Conservation (phyloP, 2,113 vertebrate genomes). For the Cynoglossus semilaevis region DNA sequence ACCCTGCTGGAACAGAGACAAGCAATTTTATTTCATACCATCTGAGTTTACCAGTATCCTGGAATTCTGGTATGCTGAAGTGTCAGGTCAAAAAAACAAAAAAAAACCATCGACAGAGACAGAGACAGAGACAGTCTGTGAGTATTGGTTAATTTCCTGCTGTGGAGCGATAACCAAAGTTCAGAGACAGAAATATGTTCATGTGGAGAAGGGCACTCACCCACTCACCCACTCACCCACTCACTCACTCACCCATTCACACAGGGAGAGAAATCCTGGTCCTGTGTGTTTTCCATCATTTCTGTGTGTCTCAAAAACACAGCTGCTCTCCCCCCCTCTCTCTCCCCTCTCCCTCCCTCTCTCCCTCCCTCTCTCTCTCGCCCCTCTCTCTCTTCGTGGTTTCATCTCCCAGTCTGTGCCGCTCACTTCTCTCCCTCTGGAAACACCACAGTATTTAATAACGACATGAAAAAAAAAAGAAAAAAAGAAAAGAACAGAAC, state of each 20-base stretch:
- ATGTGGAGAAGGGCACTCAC: slow-evolving; percentile 77
- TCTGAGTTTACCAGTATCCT: neutral
- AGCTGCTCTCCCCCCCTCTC: no score
- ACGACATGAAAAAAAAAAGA: slow-evolving; percentile 10
- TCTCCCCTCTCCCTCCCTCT: neutral
- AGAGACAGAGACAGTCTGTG: slow-evolving; percentile 61
- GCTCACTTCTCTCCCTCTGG: neutral
- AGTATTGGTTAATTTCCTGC: slow-evolving; percentile 80
- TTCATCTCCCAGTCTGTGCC: neutral
- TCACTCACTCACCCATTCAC: slow-evolving; percentile 38
- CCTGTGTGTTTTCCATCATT: no score
- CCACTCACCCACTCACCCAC: slow-evolving; percentile 45
- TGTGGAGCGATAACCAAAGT: slow-evolving; percentile 86
- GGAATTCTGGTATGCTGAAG: no score
- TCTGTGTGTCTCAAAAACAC: no score
- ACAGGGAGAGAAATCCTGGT: slow-evolving; percentile 23
- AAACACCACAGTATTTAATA: neutral
- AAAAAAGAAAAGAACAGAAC: neutral
- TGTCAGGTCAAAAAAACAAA: neutral
- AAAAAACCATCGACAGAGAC: slow-evolving; percentile 38
- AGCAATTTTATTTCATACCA: slow-evolving; percentile 7
- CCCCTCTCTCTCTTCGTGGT: neutral
- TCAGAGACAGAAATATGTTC: slow-evolving; percentile 80
- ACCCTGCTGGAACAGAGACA: slow-evolving; percentile 76
- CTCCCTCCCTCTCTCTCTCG: neutral